phyloP scores from a whole-genome alignment of 64 coral and sea anemone species.

The Catalaphyllia jardinei region DNA sequence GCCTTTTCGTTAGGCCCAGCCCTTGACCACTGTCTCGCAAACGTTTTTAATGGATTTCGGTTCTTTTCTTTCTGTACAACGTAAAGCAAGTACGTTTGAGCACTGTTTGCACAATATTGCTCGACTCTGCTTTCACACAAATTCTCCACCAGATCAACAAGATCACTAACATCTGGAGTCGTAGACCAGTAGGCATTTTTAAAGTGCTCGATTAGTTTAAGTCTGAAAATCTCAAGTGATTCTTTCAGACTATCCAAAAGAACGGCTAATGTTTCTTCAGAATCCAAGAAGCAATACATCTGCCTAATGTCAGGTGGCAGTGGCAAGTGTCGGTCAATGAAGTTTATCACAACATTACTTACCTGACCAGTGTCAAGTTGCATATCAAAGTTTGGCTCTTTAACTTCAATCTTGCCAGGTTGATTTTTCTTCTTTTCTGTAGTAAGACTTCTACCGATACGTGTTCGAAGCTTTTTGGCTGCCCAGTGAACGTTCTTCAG shows the following conservation, averaged over 20 bases:
- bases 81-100: not conserved
- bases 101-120: slow-evolving; percentile 1
- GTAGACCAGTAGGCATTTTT: not conserved
- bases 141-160: not conserved
- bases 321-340: not conserved
- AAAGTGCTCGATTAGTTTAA: not conserved
- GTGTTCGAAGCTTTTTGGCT: not conserved
- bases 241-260: not conserved
- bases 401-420: not conserved
- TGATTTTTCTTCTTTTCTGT: not conserved
- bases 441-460: not conserved
- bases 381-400: not conserved
- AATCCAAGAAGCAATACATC: not conserved
- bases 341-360: not conserved
- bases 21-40: not conserved
- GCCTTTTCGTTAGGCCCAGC: not conserved
- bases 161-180: not conserved
- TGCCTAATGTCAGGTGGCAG: not conserved
- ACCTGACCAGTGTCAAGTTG: not conserved
- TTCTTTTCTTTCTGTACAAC: not conserved
- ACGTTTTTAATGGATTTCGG: not conserved
- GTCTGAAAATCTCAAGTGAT: not conserved
- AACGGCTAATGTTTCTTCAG: not conserved
- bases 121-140: slow-evolving; percentile 1
- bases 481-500: not conserved